Evolutionary conservation across 53 echinoderm and acorn worm genomes (phyloP), one percentile per base, ranked within the genome.

Genomic region (Patiria pectinifera): DNA sequence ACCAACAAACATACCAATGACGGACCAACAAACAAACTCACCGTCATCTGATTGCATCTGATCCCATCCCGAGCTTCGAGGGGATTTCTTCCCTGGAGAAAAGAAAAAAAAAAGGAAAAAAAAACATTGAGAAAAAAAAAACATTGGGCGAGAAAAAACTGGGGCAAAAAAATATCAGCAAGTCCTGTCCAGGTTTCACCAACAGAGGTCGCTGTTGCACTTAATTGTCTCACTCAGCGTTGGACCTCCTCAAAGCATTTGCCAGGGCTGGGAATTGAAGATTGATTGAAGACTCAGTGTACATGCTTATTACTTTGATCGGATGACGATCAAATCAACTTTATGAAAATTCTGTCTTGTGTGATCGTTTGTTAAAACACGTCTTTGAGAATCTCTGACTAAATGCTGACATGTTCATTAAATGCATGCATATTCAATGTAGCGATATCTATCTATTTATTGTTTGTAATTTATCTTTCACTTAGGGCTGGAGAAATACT

Each of bases 41-140:
- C 90, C 90, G 77, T 90, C 90, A 48, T 90, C 90, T 60, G 90
- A 90, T 60, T 90, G 90, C 90, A 90, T 90, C 24, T 90, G 90
- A 90, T 90, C 90, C 90, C 90, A 90, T 90, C 90, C 90, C 24
- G 90, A 80, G 69, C 90, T 90, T 90, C 90, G 47, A 60, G 90
- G 90, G 62, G 90, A 90, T 90, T 90, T 90, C 69, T 90, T 90
- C 77, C 90, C 90, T 90, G 69, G 49, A 46, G 15, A 89, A 16
- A 90, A 48, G 61, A 61, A 59, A 80, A 80, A 9, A 89, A 78
- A 71, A 87, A 58, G 60, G 58, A 77, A 76, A 71, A 15, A 76
- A 1, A 80, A 71, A 70, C 16, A 6, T 86, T 13, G 62, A 18
- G 16, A 60, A 35, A 58, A 2, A 78, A 87, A 10, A 5, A 5